A percentile compares a stretch with the other conserved stretches of the same genome.
phyloP scores from a whole-genome alignment of 2,888 invertebrate genomes.

The Dryobotodes eremita region DNA sequence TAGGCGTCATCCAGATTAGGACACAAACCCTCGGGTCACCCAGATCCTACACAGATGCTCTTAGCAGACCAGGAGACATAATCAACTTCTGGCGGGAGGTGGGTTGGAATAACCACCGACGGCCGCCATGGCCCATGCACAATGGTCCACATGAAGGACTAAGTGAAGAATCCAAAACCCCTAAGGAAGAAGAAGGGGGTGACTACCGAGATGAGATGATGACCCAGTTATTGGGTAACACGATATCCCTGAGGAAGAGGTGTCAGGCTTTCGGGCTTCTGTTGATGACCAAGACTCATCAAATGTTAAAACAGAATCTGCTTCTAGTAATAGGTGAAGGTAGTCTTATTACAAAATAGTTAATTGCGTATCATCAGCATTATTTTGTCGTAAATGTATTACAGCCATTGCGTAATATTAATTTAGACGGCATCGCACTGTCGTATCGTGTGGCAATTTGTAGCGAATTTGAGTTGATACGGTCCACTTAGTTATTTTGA shows the following conservation, averaged over 20 bases:
- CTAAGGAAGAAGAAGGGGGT: too few species aligned
- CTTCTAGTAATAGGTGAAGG: constrained; percentile 45
- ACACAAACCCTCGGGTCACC: too few species aligned
- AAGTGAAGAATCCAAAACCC: too few species aligned
- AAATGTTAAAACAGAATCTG: neutral
- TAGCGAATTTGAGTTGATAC: constrained; percentile 53
- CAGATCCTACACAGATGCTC: too few species aligned
- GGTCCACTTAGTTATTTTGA: constrained; percentile 3
- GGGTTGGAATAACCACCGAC: too few species aligned
- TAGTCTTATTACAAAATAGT: constrained; percentile 51
- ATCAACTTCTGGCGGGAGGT: too few species aligned
- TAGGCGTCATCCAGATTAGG: too few species aligned
- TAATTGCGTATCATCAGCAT: constrained; percentile 63
- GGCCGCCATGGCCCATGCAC: too few species aligned
- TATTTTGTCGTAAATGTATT: constrained; percentile 67
- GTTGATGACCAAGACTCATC: neutral
- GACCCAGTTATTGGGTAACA: too few species aligned
- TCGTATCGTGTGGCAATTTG: constrained; percentile 73
- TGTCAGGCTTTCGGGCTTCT: neutral
- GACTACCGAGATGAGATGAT: too few species aligned
- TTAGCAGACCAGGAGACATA: too few species aligned
- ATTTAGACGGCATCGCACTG: constrained; percentile 68
- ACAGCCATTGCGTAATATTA: constrained; percentile 65
- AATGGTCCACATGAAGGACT: too few species aligned
- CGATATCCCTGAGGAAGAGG: neutral